Evolutionary conservation across 1,140 invertebrate genomes (phyloP), one percentile per base, ranked within the genome.

Genomic region (Drosophila punjabiensis): DNA sequence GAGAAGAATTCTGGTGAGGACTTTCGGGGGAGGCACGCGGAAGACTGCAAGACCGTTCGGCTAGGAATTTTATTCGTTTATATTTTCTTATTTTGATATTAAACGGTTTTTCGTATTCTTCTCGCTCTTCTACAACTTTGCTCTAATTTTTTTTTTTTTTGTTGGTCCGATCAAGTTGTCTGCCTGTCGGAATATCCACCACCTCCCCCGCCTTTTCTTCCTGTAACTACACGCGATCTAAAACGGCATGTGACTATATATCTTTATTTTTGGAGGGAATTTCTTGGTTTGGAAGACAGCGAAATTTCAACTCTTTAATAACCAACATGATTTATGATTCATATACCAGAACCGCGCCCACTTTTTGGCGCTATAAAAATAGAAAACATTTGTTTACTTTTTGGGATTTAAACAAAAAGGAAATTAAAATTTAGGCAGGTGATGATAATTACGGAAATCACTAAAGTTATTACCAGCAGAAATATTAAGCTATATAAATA

Each of bases 1-100:
- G 71, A 71, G 76, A 33, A 62, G 30, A 41, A 35, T 48, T 20
- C 30, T 24, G 2, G 0, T 37, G 37, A 47, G 45, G 56, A 65
- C 62, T 32, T 59, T 47, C 50, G 56, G 32, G 48, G 65, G 47
- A 28, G 37, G 16, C 35, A 33, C 24, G 60, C 76, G 65, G 47
- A 61, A 58, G 55, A 82, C 53, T 81, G 73, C 75, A 81, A 16
- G 35, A 14, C 13, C 52, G 43, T 61, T 84, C 41, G 64, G 56
- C 64, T 70, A 89, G 76, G 79, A 82, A 89, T 89, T 89, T 90
- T 14, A 82, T 89, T 89, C 82, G 75, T 74, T 84, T 79, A 73
- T 68, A 71, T 83, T 75, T 75, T 78, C 65, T 81, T 60, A 53
- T 70, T 86, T 89, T 77, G 43, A 86, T 86, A 86, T 80, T 90